These are phyloP conservation scores for Blastobasis lacticolella DNA, from an alignment of 2,888 invertebrate genomes.

Conservation along the genomic window DNA sequence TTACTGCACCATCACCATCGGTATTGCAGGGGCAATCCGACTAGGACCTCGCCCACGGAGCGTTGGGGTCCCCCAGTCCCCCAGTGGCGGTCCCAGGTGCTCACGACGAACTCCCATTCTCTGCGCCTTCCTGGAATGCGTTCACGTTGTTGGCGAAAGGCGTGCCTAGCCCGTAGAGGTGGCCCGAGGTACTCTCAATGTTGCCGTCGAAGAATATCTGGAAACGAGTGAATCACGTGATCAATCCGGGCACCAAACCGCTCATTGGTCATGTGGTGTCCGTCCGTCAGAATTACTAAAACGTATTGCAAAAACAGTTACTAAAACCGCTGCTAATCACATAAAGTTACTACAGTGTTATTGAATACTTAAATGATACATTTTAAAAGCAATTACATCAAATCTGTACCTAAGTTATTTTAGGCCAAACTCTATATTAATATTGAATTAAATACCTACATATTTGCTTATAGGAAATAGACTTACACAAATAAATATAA, in stretches of 20 bases:
- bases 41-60: no score
- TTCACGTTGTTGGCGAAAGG: constrained; percentile 86
- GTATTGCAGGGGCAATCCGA: no score
- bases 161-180: constrained; percentile 94
- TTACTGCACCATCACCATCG: no score
- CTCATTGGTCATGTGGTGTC: neutral
- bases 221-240: constrained; percentile 18
- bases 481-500: no score
- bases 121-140: constrained; percentile 79
- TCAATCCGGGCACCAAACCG: neutral
- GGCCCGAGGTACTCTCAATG: constrained; percentile 97
- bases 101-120: constrained; percentile 76
- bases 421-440: no score
- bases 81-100: constrained; percentile 6
- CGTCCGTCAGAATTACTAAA: neutral
- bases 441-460: no score
- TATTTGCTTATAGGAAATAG: no score
- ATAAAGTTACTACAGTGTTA: no score
- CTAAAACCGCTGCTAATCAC: neutral
- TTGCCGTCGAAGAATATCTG: constrained; percentile 99
- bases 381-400: no score
- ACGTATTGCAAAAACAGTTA: neutral
- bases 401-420: no score
- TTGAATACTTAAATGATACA: no score
- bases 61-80: no score